Evolutionary conservation across 2,797 vertebrate genomes (phyloP).

Genomic region (Pelobates cultripes): DNA sequence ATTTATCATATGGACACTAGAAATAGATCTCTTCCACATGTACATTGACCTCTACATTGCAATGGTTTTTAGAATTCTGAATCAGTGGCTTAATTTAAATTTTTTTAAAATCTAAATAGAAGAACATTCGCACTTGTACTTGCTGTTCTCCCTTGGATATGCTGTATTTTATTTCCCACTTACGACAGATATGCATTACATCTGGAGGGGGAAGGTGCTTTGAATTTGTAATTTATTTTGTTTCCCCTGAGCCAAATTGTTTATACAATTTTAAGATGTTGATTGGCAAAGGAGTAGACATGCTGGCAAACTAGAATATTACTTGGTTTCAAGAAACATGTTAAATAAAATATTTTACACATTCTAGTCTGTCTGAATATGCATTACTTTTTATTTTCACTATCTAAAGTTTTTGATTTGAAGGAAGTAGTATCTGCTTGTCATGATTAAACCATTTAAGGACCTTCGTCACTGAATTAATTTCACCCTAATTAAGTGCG

Average conservation of each 20-base stretch:
- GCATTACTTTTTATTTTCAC: not conserved
- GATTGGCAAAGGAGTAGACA: conserved; percentile 27
- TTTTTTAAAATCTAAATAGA: not conserved
- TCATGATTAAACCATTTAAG: too few relatives aligned
- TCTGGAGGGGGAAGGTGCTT: conserved; percentile 18
- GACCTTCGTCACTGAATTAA: too few relatives aligned
- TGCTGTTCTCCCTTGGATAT: conserved; percentile 17
- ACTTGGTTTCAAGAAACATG: conserved; percentile 37
- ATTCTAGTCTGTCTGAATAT: conserved; percentile 21
- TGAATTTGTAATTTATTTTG: conserved; percentile 25
- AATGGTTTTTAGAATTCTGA: not conserved
- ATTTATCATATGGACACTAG: not conserved
- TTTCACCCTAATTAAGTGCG: too few relatives aligned
- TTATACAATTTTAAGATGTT: conserved; percentile 9
- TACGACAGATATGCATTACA: conserved; percentile 1
- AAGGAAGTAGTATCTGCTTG: too few relatives aligned
- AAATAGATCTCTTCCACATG: not conserved
- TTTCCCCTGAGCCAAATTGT: conserved; percentile 18
- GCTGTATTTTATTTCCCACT: conserved; percentile 29
- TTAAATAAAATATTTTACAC: conserved; percentile 56
- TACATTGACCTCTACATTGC: not conserved
- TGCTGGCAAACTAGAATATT: conserved; percentile 49
- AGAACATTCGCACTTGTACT: not conserved
- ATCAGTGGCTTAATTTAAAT: not conserved
- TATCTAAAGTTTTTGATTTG: too few relatives aligned